Base-by-base conservation (phyloP, 2,113 vertebrate species). In the Amia ocellicauda region DNA sequence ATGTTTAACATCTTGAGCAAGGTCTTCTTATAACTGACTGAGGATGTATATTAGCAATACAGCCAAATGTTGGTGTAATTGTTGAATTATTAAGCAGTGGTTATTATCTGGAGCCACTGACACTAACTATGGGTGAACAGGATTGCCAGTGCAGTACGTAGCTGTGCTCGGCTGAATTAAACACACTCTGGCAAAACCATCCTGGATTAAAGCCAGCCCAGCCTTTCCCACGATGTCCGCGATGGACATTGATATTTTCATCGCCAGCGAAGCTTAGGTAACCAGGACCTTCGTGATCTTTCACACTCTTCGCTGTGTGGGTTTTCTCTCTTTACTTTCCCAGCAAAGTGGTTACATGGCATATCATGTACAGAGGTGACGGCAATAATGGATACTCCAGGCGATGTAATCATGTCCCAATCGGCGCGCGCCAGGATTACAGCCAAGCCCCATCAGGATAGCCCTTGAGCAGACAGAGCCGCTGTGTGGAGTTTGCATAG, bases 401-500 rank as follows among this genome's bases (percentile, higher is more conserved):
- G 41, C 58, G 17, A 60, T 45, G 58, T 60, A 43, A 60, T 60
- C 58, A 45, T 60, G 58, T 43, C 40, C 58, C 40, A 60, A 60
- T 60, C 41, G 26, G 58, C 58, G n/a, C 5, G 41, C 22, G 22
- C 58, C 41, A 2, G 22, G 41, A 27, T 20, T 14, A 17, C 58
- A 45, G 11, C 2, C 2, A 41, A 14, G 58, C 22, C n/a, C 10
- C 3, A 17, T 23, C 10, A 60, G 58, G 41, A 45, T 10, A 60
- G 41, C 40, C 16, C 22, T 60, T n/a, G 13, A n/a, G 17, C 58
- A 26, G 40, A 41, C 22, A 27, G 26, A 43, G 13, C 4, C 8
- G 41, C 31, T 36, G 31, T 11, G 11, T 36, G 14, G 11, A 8
- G 29, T 58, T 19, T 8, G 24, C 50, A 52, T 19, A 19, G 20